phyloP scores from a whole-genome alignment of 2,797 vertebrate species.

The Crocidura indochinensis region DNA sequence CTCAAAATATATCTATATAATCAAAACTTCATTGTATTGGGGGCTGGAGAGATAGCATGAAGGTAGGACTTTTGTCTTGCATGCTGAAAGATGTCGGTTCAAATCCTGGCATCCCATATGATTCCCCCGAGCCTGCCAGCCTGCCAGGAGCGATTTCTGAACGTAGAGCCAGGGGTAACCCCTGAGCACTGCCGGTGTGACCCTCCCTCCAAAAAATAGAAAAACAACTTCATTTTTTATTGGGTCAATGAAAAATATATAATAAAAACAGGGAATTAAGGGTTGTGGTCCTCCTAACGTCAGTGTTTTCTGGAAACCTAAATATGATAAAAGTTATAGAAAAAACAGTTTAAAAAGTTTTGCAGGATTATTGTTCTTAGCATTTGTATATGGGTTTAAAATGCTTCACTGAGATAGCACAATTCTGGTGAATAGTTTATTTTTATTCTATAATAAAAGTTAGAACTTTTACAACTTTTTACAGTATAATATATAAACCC shows the following conservation, averaged over 20 bases:
- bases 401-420: background rate
- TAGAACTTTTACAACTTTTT: slow-evolving; percentile 22
- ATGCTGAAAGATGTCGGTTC: too few relatives aligned
- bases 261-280: background rate
- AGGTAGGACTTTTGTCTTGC: too few relatives aligned
- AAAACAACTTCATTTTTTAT: too few relatives aligned
- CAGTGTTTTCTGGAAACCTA: background rate
- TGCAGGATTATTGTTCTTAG: background rate
- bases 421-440: background rate
- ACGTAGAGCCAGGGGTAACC: too few relatives aligned
- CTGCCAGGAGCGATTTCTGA: too few relatives aligned
- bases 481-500: background rate
- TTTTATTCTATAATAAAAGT: background rate
- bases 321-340: background rate
- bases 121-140: too few relatives aligned
- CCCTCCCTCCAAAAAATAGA: too few relatives aligned
- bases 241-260: background rate
- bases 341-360: background rate
- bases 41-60: too few relatives aligned
- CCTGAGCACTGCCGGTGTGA: too few relatives aligned
- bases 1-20: background rate
- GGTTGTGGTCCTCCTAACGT: background rate
- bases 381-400: background rate
- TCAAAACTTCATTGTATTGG: background rate
- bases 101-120: too few relatives aligned